phyloP scores from a whole-genome alignment of 2,888 invertebrate genomes.

The Aspidiotus destructor region DNA sequence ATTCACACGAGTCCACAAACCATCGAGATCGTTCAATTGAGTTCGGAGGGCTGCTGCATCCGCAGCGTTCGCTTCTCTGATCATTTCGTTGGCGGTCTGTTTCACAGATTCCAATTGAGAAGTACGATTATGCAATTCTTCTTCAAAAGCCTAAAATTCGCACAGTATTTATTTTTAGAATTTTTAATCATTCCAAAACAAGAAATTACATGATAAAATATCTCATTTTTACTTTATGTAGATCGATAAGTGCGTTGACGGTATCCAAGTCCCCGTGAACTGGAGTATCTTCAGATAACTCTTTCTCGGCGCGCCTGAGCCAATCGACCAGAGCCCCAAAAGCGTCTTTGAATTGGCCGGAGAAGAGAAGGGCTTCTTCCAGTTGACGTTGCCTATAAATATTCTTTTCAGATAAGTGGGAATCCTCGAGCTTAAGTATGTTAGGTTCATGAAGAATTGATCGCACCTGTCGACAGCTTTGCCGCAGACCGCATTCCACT shows the following conservation, averaged over 20 bases:
- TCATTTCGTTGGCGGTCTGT: constrained; percentile 79
- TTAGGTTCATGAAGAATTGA: not conserved
- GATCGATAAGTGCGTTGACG: constrained; percentile 82
- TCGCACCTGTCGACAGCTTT: constrained; percentile 72
- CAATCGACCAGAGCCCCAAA: constrained; percentile 87
- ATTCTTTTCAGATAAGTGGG: not conserved
- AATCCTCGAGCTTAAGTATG: not conserved
- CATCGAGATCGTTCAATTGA: constrained; percentile 70
- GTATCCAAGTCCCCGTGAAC: constrained; percentile 95
- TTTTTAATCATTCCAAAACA: not conserved
- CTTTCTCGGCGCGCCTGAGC: constrained; percentile 73
- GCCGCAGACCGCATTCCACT: constrained; percentile 86
- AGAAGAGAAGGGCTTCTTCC: constrained; percentile 88
- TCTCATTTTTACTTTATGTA: constrained; percentile 58
- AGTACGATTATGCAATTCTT: constrained; percentile 75
- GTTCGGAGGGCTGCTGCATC: constrained; percentile 62
- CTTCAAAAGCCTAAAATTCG: constrained; percentile 56
- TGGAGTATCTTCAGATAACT: constrained; percentile 67
- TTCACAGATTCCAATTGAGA: constrained; percentile 86
- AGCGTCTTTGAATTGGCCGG: constrained; percentile 96
- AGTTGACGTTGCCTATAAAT: constrained; percentile 73
- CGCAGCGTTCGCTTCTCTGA: constrained; percentile 58
- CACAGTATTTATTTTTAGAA: not conserved
- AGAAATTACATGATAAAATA: too few relatives aligned
- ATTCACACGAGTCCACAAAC: constrained; percentile 76